Conservation (phyloP, 2,113 vertebrate genomes). For the Picathartes gymnocephalus region DNA sequence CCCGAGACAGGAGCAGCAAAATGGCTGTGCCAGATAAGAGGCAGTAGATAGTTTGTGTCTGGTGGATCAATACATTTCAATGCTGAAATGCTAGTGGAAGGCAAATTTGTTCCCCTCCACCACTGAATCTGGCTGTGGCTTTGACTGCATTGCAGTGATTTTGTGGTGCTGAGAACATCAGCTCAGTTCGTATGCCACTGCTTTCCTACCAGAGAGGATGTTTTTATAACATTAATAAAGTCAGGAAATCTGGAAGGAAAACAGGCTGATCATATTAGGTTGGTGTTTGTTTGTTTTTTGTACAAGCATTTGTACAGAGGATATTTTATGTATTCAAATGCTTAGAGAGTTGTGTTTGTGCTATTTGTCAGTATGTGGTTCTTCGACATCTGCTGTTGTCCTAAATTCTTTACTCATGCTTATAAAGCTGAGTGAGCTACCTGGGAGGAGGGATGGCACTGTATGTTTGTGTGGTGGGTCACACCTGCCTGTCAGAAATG, state of each 20-base stretch:
- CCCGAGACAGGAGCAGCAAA: neutral
- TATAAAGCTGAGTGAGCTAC: neutral
- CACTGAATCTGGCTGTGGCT: neutral
- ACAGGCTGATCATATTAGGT: neutral
- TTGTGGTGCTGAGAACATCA: neutral
- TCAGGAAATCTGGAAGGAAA: neutral
- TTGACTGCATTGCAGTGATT: constrained; percentile 1
- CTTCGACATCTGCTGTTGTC: neutral
- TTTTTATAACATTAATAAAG: neutral
- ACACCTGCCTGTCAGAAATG: neutral
- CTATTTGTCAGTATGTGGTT: accelerated
- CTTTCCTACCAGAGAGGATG: neutral
- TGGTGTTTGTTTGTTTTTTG: neutral
- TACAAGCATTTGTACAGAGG: neutral
- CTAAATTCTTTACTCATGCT: neutral
- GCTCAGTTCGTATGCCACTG: neutral
- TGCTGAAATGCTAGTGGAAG: neutral
- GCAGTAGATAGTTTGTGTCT: neutral
- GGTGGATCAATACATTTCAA: neutral
- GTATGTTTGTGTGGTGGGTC: neutral
- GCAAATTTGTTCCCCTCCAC: neutral
- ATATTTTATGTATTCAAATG: neutral
- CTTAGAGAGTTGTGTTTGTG: neutral
- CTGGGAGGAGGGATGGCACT: neutral
- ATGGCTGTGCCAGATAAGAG: neutral